Base-by-base conservation (phyloP, 2,888 invertebrate genomes). In the Auanema freiburgensis region DNA sequence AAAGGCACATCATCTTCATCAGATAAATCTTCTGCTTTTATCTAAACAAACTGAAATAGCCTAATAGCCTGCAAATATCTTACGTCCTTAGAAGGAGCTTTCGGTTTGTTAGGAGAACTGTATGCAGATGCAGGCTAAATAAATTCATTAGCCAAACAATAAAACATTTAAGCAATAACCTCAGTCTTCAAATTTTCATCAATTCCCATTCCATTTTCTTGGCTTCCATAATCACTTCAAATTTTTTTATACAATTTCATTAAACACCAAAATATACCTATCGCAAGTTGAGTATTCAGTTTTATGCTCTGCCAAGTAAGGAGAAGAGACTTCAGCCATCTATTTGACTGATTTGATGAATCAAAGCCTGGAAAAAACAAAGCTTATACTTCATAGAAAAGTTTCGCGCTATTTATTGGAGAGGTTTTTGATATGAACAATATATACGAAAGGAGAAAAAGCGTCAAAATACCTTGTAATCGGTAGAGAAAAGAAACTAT, bases 271-370 rank as follows among this genome's bases (percentile, higher is more conserved):
- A 57, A 53, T 33, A 40, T 46, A 64, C 64, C 64, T 44, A 44
- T 59, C 59, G 41, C 62, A 59, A 40, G 57, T 53, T 46, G 59
- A 57, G 40, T 53, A 59, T 14, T 65, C 67, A 14, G 5, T 55
- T 25, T 52, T 54, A n/a, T 61, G 58, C 46, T 63, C 40, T 23
- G 52, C 40, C 53, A 68, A 44, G 23, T 46, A 51, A 11, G 59
- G 49, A 41, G 57, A 54, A 41, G 65, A 62, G 14, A 68, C 59
- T 25, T 65, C 65, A 16, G 68, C 57, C 68, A 68, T 68, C 25
- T 18, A 54, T 49, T 33, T 33, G 33, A 33, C 33, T 33, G 33
- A 33, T 24, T 52, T 52, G 18, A 33, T 33, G 33, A 33, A 33
- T 33, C 33, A 33, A 33, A 33, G 33, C 33, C 33, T 33, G 33